Percentiles rank a stretch among this genome's conserved stretches.
Conservation (phyloP, 2,113 vertebrate genomes). For the Clupea harengus region DNA sequence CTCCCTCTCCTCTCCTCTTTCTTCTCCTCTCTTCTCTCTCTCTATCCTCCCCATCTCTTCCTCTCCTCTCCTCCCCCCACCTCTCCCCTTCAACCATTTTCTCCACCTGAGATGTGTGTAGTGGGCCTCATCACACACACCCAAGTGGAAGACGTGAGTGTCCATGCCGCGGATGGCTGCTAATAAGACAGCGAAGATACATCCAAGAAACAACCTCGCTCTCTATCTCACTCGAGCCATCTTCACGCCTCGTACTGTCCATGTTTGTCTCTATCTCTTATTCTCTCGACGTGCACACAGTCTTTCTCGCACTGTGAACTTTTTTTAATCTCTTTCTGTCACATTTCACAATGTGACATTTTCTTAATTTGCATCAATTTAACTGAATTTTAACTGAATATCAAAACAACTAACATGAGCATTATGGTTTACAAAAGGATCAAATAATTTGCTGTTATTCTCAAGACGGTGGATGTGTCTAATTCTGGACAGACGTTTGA, state of each 20-base stretch:
- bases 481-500: not conserved
- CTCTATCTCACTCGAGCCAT: constrained; percentile 49
- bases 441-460: not conserved
- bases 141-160: constrained; percentile 58
- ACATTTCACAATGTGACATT: too few species aligned
- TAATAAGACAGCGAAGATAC: constrained; percentile 69
- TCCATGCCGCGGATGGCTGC: constrained; percentile 46
- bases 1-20: constrained; percentile 37
- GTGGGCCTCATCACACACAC: constrained; percentile 65
- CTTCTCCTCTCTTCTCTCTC: not conserved
- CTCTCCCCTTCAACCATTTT: constrained; percentile 69
- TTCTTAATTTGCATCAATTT: too few species aligned
- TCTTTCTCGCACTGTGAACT: too few species aligned
- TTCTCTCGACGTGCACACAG: not conserved
- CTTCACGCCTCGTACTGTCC: constrained; percentile 45
- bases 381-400: not conserved
- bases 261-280: constrained; percentile 46
- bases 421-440: not conserved
- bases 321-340: not conserved
- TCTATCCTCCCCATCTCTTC: constrained; percentile 7
- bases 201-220: constrained; percentile 31
- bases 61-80: not conserved
- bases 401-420: not conserved
- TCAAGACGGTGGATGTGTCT: not conserved
- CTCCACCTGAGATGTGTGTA: constrained; percentile 56